Base-by-base conservation (phyloP, 2,113 vertebrate genomes). In the Glaucidium brasilianum region DNA sequence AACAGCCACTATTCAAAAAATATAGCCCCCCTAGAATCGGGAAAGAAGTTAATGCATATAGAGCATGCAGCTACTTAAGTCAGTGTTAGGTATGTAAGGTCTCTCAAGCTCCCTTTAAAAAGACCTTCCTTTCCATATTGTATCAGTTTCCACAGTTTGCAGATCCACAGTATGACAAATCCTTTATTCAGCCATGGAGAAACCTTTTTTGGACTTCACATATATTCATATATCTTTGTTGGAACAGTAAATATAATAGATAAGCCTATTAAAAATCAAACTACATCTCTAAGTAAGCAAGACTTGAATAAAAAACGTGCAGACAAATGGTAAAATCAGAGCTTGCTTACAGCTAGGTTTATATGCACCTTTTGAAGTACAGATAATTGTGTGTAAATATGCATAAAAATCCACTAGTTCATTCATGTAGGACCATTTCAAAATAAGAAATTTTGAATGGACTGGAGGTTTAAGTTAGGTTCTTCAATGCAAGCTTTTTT, bases 201-300 rank as follows among this genome's bases (percentile, higher is more conserved):
- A 84, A 14, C 0, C 1, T 10, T 43, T 64, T 43, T 64, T 53
- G 3, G 11, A 39, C 25, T 84, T 72, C 2, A 1, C n/a, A 10
- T 68, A n/a, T 53, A 67, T 74, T 75, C 16, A 27, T 12, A 7
- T 73, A 4, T 23, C 7, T 63, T 75, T 68, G 11, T 12, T 58
- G 9, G 18, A 58, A 72, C 9, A 32, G 9, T 35, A 88, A 92
- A 82, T 14, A 85, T 5, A 87, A 63, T 29, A 81, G 7, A 64
- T 30, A 75, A 81, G 6, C 8, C 3, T 43, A n/a, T 30, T 81
- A 82, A 92, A 92, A 84, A 69, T 63, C 22, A 80, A 34, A 11
- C 27, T 64, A 15, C 8, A 68, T 37, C 12, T 86, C 22, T 56
- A 68, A 82, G 35, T 15, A 60, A 82, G 25, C 16, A 85, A 82